Evolutionary conservation across 2,888 invertebrate genomes (phyloP), one percentile per base, ranked within the genome.

Genomic region (Campopleginae sp.): DNA sequence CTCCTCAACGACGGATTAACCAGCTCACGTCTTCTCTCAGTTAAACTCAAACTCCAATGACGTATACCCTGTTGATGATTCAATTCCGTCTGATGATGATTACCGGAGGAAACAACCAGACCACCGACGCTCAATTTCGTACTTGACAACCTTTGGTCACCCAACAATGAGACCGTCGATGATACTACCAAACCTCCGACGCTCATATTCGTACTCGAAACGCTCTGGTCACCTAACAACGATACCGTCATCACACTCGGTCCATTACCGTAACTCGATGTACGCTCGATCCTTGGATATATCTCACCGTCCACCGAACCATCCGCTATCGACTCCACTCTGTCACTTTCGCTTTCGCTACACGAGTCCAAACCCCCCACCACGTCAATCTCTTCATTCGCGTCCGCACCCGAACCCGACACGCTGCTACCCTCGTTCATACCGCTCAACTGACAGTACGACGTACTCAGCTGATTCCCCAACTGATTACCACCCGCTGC

Each of bases 341-440:
- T 94, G 17, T 95, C 94, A 87, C 95, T 93, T 6, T 95, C 95
- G 19, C 95, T 94, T n/a, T 95, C 96, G 91, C 97, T 97, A 88
- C 97, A 97, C 82, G 95, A 95, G 88, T 96, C 96, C 17, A 96
- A 95, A 76, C 95, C 96, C 12, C 97, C 97, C n/a, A 97, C 98
- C 23, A 98, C 98, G 93, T 98, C 98, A 89, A 98, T 98, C 88
- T 94, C 94, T 76, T 94, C 94, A 90, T 94, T 94, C 33, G 93
- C 91, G 82, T 94, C 94, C 88, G 91, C 92, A 0, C 93, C 93
- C 63, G 93, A 93, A 63, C 93, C 93, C 19, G 93, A 92, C 46
- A 93, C 92, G 88, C 94, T 94, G 88, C 93, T 93, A 78, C 93
- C 91, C 54, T 93, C 92, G 89, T 93, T 94, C 80, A 91, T 90